These are phyloP conservation scores for Coptodon rendalli DNA, from an alignment of 2,113 vertebrate genomes.

Conservation along the genomic window DNA sequence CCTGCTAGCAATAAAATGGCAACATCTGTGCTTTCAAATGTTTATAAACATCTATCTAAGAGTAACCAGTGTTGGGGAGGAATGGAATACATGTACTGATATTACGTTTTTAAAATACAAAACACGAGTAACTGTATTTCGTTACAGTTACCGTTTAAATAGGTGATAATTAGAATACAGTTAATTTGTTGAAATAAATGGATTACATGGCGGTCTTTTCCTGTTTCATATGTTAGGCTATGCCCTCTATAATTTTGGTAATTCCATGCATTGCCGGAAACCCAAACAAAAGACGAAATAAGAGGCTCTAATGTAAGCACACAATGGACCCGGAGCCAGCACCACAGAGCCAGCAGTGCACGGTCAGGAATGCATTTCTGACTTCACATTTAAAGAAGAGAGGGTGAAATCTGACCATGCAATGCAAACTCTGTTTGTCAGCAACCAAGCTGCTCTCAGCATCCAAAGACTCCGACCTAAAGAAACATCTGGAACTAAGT, in stretches of 20 bases:
- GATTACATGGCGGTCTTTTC: not conserved
- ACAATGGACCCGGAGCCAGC: not conserved
- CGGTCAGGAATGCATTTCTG: not conserved
- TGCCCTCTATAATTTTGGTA: not conserved
- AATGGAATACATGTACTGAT: not conserved
- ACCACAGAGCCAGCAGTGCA: not conserved
- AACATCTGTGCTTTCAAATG: not conserved
- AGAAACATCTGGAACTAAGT: no score
- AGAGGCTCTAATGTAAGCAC: not conserved
- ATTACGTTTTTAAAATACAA: not conserved
- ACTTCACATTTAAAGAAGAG: no score
- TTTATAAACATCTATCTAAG: not conserved
- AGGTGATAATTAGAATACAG: rapidly evolving
- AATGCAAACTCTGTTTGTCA: not conserved
- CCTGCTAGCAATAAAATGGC: rapidly evolving
- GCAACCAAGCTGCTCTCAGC: no score
- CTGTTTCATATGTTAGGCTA: rapidly evolving
- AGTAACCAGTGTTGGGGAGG: not conserved
- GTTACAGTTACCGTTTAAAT: not conserved
- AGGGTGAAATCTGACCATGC: not conserved
- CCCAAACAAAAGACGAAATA: not conserved
- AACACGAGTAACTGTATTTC: rapidly evolving
- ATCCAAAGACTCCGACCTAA: no score
- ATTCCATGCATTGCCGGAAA: rapidly evolving
- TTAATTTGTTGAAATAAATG: not conserved